phyloP scores from a whole-genome alignment of 2,797 vertebrate genomes.

The Sebastes paucispinis region DNA sequence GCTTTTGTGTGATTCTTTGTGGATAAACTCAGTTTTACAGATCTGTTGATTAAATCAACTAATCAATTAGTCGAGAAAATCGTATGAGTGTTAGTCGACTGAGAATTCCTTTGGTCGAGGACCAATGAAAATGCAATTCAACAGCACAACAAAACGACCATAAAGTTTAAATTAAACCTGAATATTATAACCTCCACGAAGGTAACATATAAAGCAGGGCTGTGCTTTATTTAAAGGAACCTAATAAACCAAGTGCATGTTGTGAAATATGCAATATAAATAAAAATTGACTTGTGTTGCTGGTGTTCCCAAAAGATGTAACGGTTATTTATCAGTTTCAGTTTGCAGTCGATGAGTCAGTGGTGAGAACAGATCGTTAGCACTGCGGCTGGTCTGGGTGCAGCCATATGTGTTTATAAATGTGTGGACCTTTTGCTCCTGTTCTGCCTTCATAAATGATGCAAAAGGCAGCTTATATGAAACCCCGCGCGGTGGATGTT shows the following conservation, averaged over 20 bases:
- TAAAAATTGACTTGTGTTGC: neutral
- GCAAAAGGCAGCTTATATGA: slow-evolving; percentile 4
- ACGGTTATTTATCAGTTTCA: neutral
- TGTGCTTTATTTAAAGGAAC: neutral
- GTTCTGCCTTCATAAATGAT: slow-evolving; percentile 36
- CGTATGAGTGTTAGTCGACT: too few relatives aligned
- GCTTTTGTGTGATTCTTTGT: too few relatives aligned
- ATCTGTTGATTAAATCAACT: too few relatives aligned
- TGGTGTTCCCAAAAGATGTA: neutral
- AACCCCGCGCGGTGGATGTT: neutral
- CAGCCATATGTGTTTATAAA: neutral
- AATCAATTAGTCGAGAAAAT: fast-evolving
- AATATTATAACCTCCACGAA: neutral
- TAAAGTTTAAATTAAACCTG: neutral
- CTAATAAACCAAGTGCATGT: neutral
- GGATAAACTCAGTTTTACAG: too few relatives aligned
- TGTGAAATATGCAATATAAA: neutral
- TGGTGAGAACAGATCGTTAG: slow-evolving; percentile 18
- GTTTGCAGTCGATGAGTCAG: slow-evolving; percentile 26
- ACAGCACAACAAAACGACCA: neutral
- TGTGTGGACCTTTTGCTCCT: neutral
- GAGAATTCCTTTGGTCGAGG: too few relatives aligned
- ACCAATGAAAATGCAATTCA: too few relatives aligned
- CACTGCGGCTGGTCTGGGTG: slow-evolving; percentile 7
- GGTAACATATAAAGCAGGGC: neutral